Percentiles rank a stretch among this genome's conserved stretches.
Evolutionary conservation across 2,797 vertebrate genomes (phyloP).

Genomic region (Okamejei kenojei): DNA sequence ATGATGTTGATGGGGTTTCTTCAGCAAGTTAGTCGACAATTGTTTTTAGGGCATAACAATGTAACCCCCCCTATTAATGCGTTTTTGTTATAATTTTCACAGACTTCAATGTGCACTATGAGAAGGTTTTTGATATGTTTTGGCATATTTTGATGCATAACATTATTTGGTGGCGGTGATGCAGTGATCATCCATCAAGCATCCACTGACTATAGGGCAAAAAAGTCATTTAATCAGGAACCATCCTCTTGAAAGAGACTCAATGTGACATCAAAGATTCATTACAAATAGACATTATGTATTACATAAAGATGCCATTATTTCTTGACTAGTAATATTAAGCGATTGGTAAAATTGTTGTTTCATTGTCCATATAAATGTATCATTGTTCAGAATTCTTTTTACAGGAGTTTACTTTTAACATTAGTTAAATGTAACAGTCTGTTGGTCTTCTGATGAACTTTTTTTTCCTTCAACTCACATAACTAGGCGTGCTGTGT

Average conservation of each 20-base stretch:
- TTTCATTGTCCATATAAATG: background rate
- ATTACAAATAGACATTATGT: background rate
- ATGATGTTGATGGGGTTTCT: no score
- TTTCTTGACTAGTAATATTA: background rate
- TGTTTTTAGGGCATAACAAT: no score
- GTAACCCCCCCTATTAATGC: no score
- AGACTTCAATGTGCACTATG: background rate
- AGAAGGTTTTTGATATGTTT: background rate
- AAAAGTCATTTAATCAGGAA: background rate
- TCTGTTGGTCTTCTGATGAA: constrained; percentile 30
- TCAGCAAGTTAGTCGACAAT: no score
- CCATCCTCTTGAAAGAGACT: background rate
- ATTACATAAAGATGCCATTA: background rate
- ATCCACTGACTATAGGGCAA: background rate
- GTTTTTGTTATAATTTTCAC: background rate
- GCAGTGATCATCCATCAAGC: background rate
- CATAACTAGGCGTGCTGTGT: constrained; percentile 15
- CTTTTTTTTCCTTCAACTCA: constrained; percentile 6
- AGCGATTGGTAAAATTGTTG: background rate
- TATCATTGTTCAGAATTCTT: background rate
- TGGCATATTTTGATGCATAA: background rate
- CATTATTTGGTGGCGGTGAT: background rate
- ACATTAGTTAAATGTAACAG: background rate
- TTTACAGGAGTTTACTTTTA: constrained; percentile 14
- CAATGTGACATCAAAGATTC: background rate